Evolutionary conservation across 2,797 vertebrate genomes (phyloP).

Genomic region (Amphiprion clarkii): DNA sequence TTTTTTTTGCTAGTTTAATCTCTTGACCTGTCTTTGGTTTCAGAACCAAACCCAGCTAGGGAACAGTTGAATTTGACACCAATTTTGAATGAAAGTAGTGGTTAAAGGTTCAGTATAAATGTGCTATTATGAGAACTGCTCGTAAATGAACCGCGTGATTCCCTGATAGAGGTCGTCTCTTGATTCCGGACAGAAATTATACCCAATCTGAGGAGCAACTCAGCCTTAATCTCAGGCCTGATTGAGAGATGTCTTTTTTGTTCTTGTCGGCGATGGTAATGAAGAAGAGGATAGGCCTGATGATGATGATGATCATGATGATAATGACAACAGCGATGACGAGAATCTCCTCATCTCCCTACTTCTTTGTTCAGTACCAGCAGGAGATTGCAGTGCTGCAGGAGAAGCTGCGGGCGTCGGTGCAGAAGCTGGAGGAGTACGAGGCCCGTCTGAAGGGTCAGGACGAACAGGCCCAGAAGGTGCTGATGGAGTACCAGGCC

Average conservation of each 20-base stretch:
- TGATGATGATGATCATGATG: constrained; percentile 11
- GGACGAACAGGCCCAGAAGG: constrained; percentile 96
- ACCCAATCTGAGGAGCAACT: constrained; percentile 21
- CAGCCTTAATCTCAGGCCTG: constrained; percentile 14
- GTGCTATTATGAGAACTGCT: constrained; percentile 12
- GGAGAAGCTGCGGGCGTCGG: constrained; percentile 94
- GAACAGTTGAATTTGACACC: constrained; percentile 8
- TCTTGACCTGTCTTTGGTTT: constrained; percentile 23
- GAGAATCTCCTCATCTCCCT: constrained; percentile 15
- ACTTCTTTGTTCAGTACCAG: constrained; percentile 85
- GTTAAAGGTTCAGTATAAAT: background rate
- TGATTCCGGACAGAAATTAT: constrained; percentile 8
- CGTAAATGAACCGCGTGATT: constrained; percentile 39
- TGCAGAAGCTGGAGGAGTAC: constrained; percentile 97
- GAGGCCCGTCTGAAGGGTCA: constrained; percentile 95
- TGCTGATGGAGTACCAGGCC: constrained; percentile 97
- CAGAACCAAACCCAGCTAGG: constrained; percentile 1
- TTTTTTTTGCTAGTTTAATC: constrained; percentile 24
- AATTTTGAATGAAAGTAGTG: background rate
- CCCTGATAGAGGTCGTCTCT: background rate
- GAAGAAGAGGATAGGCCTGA: constrained; percentile 14
- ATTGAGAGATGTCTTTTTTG: constrained; percentile 29
- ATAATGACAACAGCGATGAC: background rate
- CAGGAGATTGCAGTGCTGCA: constrained; percentile 95
- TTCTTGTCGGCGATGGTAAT: constrained; percentile 38